A percentile compares a stretch with the other conserved stretches of the same genome.
These are phyloP conservation scores for rabbit (Oryctolagus cuniculus) DNA, from an alignment of 2,113 vertebrate species.

Conservation along the genomic window DNA sequence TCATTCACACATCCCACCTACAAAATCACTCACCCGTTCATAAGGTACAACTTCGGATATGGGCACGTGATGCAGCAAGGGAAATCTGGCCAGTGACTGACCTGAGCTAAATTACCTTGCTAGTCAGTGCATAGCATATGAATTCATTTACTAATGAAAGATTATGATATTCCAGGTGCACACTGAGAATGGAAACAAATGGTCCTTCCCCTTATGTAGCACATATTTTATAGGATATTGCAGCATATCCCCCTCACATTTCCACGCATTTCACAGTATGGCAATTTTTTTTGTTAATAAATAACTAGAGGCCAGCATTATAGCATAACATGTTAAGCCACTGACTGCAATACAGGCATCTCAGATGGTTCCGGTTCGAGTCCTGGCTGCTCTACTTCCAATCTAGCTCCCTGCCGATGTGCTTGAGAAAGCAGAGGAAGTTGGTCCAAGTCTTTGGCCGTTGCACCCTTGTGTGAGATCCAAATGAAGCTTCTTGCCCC, in stretches of 20 bases:
- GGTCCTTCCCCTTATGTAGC: too few species aligned
- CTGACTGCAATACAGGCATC: too few species aligned
- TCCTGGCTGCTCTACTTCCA: too few species aligned
- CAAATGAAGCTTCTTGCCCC: too few species aligned
- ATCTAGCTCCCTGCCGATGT: too few species aligned
- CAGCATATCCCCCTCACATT: neutral
- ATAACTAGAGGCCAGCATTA: neutral
- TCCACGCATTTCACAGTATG: neutral
- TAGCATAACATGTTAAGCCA: too few species aligned
- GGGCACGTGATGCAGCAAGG: neutral
- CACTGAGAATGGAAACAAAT: neutral
- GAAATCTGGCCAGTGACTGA: neutral
- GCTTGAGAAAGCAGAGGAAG: too few species aligned
- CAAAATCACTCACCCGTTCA: neutral
- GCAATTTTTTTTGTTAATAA: neutral
- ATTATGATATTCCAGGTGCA: neutral
- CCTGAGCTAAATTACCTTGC: neutral
- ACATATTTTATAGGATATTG: neutral
- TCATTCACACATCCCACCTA: neutral
- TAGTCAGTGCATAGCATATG: neutral
- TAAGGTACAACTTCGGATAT: neutral
- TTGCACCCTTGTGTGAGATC: too few species aligned
- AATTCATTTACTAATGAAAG: neutral
- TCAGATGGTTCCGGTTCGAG: too few species aligned
- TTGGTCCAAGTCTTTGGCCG: too few species aligned